Percentiles rank a stretch among this genome's conserved stretches.
phyloP scores from a whole-genome alignment of 2,888 invertebrate species.

The Chydorus sphaericus region DNA sequence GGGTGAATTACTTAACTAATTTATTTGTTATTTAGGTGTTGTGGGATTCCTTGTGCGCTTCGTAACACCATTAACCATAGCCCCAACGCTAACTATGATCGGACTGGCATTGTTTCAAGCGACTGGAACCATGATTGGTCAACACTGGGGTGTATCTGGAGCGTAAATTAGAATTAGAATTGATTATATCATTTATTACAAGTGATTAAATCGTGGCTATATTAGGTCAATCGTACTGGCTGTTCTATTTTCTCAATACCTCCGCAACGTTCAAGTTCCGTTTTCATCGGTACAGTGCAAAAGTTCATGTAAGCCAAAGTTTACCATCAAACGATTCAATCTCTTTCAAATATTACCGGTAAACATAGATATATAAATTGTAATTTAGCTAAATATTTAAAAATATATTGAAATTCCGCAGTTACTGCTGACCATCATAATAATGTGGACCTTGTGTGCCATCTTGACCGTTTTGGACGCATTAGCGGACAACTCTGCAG shows the following conservation, averaged over 20 bases:
- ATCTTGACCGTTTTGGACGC: slow-evolving; percentile 48
- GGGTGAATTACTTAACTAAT: too few species aligned
- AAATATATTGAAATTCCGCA: not conserved
- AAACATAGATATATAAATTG: slow-evolving; percentile 25
- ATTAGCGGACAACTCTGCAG: slow-evolving; percentile 49
- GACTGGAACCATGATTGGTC: slow-evolving; percentile 61
- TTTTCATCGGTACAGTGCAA: slow-evolving; percentile 33
- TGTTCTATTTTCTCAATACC: slow-evolving; percentile 63
- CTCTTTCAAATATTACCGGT: slow-evolving; percentile 68
- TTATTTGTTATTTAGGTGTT: slow-evolving; percentile 49
- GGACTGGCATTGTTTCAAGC: slow-evolving; percentile 72
- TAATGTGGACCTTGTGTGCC: slow-evolving; percentile 61
- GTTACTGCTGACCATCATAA: slow-evolving; percentile 43
- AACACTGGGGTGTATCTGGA: slow-evolving; percentile 57
- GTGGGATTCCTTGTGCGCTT: slow-evolving; percentile 56
- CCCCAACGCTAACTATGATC: slow-evolving; percentile 66
- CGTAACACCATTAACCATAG: slow-evolving; percentile 69
- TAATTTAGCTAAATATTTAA: not conserved
- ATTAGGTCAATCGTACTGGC: slow-evolving; percentile 54
- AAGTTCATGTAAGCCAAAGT: slow-evolving; percentile 37
- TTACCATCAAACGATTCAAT: slow-evolving; percentile 44
- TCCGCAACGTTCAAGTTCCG: slow-evolving; percentile 44
- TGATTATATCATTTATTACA: not conserved
- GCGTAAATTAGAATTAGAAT: not conserved
- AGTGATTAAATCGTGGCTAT: too few species aligned